phyloP scores from a whole-genome alignment of 2,113 vertebrate genomes.

The Tympanuchus pallidicinctus region DNA sequence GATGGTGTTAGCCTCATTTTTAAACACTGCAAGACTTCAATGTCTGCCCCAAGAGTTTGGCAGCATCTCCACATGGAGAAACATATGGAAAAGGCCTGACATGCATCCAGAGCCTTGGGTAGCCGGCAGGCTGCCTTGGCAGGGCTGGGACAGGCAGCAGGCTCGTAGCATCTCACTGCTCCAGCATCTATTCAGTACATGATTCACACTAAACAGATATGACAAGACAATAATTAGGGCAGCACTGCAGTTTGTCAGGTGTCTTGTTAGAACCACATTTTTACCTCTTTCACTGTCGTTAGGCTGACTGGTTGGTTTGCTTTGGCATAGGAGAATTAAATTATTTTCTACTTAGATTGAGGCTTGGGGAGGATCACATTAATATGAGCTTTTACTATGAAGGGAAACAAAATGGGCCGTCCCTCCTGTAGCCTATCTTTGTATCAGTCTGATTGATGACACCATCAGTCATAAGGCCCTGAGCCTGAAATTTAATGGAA shows the following conservation, averaged over 20 bases:
- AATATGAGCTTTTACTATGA: slow-evolving; percentile 41
- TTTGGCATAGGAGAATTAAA: slow-evolving; percentile 25
- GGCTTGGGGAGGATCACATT: slow-evolving; percentile 37
- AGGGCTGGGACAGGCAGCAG: neutral
- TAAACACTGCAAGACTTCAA: neutral
- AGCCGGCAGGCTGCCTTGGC: neutral
- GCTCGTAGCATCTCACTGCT: neutral
- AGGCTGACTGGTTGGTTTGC: slow-evolving; percentile 7
- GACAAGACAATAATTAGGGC: slow-evolving; percentile 56
- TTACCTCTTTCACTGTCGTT: slow-evolving; percentile 36
- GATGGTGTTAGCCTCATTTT: neutral
- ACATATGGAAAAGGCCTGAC: neutral
- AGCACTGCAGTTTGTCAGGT: slow-evolving; percentile 63
- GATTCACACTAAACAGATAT: slow-evolving; percentile 51
- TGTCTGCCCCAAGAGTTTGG: neutral
- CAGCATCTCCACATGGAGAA: neutral
- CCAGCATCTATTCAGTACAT: neutral
- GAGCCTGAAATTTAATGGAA: slow-evolving; percentile 8
- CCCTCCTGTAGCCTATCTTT: neutral
- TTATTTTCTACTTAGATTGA: slow-evolving; percentile 28
- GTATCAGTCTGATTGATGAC: neutral
- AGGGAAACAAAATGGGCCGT: neutral
- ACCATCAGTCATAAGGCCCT: neutral
- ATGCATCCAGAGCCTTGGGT: neutral
- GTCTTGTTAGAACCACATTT: slow-evolving; percentile 16